These are phyloP conservation scores for Chaetodon auriga DNA, from an alignment of 2,113 vertebrate species.

Conservation along the genomic window DNA sequence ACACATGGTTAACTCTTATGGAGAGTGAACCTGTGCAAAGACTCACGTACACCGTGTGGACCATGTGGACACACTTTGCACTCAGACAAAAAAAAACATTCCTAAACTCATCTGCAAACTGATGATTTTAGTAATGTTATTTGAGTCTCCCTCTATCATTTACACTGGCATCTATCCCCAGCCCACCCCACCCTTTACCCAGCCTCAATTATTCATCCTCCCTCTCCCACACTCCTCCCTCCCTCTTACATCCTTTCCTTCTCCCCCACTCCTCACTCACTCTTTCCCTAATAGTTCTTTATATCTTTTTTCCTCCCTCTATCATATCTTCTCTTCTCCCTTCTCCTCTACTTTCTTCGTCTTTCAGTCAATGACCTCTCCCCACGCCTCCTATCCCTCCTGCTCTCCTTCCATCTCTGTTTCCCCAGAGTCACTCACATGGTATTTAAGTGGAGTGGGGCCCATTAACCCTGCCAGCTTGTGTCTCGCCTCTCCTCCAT, in stretches of 20 bases:
- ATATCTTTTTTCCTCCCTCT: not conserved
- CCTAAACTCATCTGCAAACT: too few relatives aligned
- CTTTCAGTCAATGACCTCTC: slow-evolving; percentile 22
- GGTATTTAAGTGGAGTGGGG: slow-evolving; percentile 87
- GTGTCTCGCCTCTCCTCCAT: slow-evolving; percentile 87
- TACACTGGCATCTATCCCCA: slow-evolving; percentile 26
- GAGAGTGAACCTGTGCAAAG: slow-evolving; percentile 11
- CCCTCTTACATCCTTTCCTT: not conserved
- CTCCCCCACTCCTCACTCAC: not conserved
- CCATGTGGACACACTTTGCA: too few relatives aligned
- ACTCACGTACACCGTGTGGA: too few relatives aligned
- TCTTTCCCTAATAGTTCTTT: not conserved
- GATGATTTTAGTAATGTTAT: not conserved
- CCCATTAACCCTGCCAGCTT: slow-evolving; percentile 90
- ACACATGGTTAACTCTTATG: slow-evolving; percentile 17
- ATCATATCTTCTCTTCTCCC: slow-evolving; percentile 10
- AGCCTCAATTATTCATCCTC: slow-evolving; percentile 19
- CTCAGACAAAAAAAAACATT: too few relatives aligned
- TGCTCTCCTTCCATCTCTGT: slow-evolving; percentile 50
- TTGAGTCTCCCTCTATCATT: slow-evolving; percentile 14
- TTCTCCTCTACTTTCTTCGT: slow-evolving; percentile 4
- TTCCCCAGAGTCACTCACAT: slow-evolving; percentile 86
- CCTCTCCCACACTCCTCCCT: not conserved
- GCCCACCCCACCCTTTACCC: slow-evolving; percentile 4
- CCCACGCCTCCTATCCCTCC: slow-evolving; percentile 8